Conservation (phyloP, 1,140 invertebrate species). For the Pristionchus pacificus region DNA sequence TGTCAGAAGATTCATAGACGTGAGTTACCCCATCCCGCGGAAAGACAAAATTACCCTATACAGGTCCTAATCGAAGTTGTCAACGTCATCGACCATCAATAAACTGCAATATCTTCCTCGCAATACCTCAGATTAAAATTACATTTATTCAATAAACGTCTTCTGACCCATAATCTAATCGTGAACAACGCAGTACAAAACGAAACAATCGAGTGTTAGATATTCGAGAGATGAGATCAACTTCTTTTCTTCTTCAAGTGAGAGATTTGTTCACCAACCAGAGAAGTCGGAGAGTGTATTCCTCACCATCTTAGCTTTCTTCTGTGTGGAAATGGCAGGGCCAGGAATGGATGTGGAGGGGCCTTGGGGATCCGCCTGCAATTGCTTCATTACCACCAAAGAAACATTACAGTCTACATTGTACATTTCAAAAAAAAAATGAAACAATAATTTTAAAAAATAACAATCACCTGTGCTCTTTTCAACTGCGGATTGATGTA, state of each 20-base stretch:
- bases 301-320: slow-evolving; percentile 32
- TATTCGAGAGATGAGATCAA: too few species aligned
- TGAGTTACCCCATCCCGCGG: not conserved
- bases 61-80: not conserved
- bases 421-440: not conserved
- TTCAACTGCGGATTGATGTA: slow-evolving; percentile 47
- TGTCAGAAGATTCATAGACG: slow-evolving; percentile 59
- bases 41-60: not conserved
- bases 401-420: slow-evolving; percentile 3
- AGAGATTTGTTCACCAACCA: slow-evolving; percentile 30
- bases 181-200: too few species aligned
- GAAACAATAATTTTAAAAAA: not conserved
- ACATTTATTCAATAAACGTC: too few species aligned
- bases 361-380: not conserved
- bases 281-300: slow-evolving; percentile 22
- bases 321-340: not conserved
- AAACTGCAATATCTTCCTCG: too few species aligned
- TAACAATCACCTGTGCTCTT: slow-evolving; percentile 11
- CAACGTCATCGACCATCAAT: not conserved
- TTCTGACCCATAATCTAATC: too few species aligned
- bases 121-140: too few species aligned
- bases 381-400: not conserved
- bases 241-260: too few species aligned
- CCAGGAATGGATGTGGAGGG: slow-evolving; percentile 3
- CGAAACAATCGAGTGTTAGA: too few species aligned